These are phyloP conservation scores for Eristalinus aeneus DNA, from an alignment of 2,888 invertebrate genomes.

Conservation along the genomic window DNA sequence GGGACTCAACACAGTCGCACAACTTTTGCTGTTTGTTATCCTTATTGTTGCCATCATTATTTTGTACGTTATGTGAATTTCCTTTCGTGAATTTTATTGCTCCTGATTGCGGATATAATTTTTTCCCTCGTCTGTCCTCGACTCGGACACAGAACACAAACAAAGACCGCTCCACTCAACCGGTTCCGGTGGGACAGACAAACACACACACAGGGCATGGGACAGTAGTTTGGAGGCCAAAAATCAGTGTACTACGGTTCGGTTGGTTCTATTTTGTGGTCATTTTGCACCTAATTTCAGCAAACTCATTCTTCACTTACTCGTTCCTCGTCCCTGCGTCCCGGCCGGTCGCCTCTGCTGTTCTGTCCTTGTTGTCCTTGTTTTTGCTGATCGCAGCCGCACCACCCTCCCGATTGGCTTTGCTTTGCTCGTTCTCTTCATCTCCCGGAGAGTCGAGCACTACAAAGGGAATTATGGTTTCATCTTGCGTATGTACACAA, in stretches of 20 bases:
- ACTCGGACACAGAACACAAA: slow-evolving; percentile 37
- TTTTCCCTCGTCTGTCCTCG: slow-evolving; percentile 37
- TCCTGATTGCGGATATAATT: slow-evolving; percentile 69
- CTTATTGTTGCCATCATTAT: slow-evolving; percentile 71
- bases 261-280: slow-evolving; percentile 74
- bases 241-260: slow-evolving; percentile 46
- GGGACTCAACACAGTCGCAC: slow-evolving; percentile 29
- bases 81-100: slow-evolving; percentile 69
- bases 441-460: slow-evolving; percentile 31
- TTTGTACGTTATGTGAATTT: slow-evolving; percentile 70
- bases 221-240: slow-evolving; percentile 45
- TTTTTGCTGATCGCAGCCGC: not conserved
- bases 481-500: slow-evolving; percentile 64
- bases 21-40: slow-evolving; percentile 71
- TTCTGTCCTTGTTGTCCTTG: not conserved
- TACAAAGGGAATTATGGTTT: slow-evolving; percentile 66
- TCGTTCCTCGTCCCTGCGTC: not conserved
- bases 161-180: slow-evolving; percentile 10
- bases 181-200: not conserved
- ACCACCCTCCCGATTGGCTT: slow-evolving; percentile 4
- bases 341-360: no score
- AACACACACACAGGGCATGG: slow-evolving; percentile 1
- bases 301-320: slow-evolving; percentile 49
- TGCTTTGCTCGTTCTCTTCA: not conserved
- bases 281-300: slow-evolving; percentile 78